A percentile compares a stretch with the other conserved stretches of the same genome.
phyloP scores from a whole-genome alignment of 2,113 vertebrate genomes.

The Melanotaenia duboulayi region DNA sequence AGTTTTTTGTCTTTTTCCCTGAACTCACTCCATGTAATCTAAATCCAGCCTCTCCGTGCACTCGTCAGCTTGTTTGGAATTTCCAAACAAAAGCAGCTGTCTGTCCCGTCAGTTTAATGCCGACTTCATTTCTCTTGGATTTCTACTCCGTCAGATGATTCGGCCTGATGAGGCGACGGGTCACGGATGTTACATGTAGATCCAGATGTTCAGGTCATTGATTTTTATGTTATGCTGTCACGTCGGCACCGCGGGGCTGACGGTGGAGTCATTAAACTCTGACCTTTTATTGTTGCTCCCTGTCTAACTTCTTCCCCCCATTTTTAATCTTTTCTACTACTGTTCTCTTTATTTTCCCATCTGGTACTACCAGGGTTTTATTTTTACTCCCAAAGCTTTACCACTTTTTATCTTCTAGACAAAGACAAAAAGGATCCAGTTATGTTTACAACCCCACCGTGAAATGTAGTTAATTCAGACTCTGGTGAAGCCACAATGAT shows the following conservation, averaged over 20 bases:
- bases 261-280: constrained; percentile 11
- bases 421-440: too few relatives aligned
- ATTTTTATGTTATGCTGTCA: constrained; percentile 3
- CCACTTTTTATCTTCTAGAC: too few relatives aligned
- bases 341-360: background rate
- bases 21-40: too few relatives aligned
- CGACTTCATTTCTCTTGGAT: constrained; percentile 24
- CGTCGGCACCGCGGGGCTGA: background rate
- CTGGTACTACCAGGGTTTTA: background rate
- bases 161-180: background rate
- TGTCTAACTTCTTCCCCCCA: background rate
- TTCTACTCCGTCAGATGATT: constrained; percentile 11
- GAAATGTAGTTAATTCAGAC: too few relatives aligned
- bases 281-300: background rate
- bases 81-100: constrained; percentile 5
- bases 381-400: too few relatives aligned
- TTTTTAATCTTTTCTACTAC: background rate
- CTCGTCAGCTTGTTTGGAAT: constrained; percentile 30
- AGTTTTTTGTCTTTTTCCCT: too few relatives aligned
- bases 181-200: background rate
- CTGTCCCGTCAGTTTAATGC: constrained; percentile 20
- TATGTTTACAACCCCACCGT: too few relatives aligned
- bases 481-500: too few relatives aligned
- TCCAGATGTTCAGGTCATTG: constrained; percentile 14
- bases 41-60: too few relatives aligned